A percentile compares a stretch with the other conserved stretches of the same genome.
Evolutionary conservation across 2,888 invertebrate species (phyloP).

Genomic region (Drosophila nigritarsus): DNA sequence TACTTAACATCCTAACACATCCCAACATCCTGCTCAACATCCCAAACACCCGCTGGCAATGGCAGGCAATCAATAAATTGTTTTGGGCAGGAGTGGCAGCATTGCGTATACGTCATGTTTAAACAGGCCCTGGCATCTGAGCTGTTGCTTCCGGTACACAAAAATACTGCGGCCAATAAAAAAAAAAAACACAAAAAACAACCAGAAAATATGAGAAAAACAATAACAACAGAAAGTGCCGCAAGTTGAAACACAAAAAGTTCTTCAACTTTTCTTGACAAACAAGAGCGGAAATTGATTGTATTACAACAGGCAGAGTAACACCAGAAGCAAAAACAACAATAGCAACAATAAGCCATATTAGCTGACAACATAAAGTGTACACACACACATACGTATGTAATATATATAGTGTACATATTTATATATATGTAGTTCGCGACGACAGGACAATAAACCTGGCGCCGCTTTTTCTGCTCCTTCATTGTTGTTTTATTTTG

Average conservation of each 20-base stretch:
- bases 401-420: conserved; percentile 19
- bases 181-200: conserved; percentile 14
- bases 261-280: conserved; percentile 69
- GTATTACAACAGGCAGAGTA: conserved; percentile 61
- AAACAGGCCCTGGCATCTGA: conserved; percentile 60
- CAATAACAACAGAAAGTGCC: conserved; percentile 46
- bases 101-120: conserved; percentile 72
- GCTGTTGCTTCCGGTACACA: conserved; percentile 75
- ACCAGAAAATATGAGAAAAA: conserved; percentile 22
- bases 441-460: conserved; percentile 69
- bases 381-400: conserved; percentile 12
- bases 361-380: conserved; percentile 50
- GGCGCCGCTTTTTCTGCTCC: conserved; percentile 60
- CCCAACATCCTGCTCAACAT: conserved; percentile 4
- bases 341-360: conserved; percentile 23
- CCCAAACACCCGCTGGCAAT: conserved; percentile 10
- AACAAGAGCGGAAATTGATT: conserved; percentile 79
- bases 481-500: conserved; percentile 25
- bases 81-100: conserved; percentile 7
- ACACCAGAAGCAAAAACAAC: conserved; percentile 30
- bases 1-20: conserved; percentile 48
- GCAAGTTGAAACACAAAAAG: conserved; percentile 58
- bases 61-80: conserved; percentile 54
- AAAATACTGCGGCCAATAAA: conserved; percentile 45
- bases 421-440: conserved; percentile 12